Evolutionary conservation across 1,140 invertebrate species (phyloP).

Genomic region (Mercenaria mercenaria): DNA sequence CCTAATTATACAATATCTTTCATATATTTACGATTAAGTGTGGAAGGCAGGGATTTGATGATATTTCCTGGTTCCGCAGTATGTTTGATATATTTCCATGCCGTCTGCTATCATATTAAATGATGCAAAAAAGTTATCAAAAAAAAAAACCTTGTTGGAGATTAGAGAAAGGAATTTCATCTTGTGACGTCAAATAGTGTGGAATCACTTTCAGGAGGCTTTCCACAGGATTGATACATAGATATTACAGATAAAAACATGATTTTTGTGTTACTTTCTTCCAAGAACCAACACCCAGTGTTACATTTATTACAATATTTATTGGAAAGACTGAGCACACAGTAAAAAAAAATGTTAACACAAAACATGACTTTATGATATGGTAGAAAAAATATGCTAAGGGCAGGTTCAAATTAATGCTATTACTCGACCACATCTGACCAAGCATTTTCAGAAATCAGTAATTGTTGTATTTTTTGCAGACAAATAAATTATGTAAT

Average conservation of each 20-base stretch:
- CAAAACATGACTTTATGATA: too few relatives aligned
- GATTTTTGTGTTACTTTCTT: background rate
- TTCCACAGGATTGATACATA: background rate
- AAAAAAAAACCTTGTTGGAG: background rate
- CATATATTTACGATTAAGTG: background rate
- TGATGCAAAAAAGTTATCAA: conserved; percentile 12
- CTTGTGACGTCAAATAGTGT: background rate
- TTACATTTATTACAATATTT: too few relatives aligned
- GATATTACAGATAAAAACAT: background rate
- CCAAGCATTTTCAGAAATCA: too few relatives aligned
- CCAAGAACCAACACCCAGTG: too few relatives aligned
- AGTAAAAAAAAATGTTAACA: too few relatives aligned
- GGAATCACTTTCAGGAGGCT: background rate
- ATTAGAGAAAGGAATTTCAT: background rate
- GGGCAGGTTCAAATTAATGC: too few relatives aligned
- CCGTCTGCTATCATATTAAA: background rate
- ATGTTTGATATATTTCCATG: background rate
- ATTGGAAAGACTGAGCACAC: too few relatives aligned
- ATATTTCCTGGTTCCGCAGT: background rate
- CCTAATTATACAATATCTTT: too few relatives aligned
- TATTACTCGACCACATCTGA: too few relatives aligned
- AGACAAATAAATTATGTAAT: too few relatives aligned
- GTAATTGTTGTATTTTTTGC: too few relatives aligned
- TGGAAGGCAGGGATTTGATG: background rate
- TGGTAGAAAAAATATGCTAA: too few relatives aligned